phyloP scores from a whole-genome alignment of 2,113 vertebrate species.

The Ceyx margarethae region DNA sequence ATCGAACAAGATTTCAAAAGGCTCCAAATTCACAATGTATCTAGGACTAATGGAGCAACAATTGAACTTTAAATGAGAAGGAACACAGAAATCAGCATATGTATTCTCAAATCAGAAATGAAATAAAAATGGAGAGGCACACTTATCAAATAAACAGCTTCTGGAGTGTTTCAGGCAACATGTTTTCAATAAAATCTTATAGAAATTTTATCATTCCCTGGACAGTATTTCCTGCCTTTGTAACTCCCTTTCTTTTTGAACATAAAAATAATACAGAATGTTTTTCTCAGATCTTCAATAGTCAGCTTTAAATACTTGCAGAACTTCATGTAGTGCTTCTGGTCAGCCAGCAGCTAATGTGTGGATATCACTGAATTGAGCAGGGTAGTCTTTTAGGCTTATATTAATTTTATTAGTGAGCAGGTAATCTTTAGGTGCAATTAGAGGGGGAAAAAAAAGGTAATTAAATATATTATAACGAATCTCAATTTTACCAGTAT shows the following conservation, averaged over 20 bases:
- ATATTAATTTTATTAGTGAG: background rate
- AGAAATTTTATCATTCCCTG: constrained; percentile 22
- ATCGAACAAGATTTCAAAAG: constrained; percentile 24
- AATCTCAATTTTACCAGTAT: constrained; percentile 47
- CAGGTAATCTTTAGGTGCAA: background rate
- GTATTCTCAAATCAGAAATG: constrained; percentile 20
- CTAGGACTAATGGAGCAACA: constrained; percentile 4
- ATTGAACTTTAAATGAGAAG: constrained; percentile 37
- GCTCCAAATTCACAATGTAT: background rate
- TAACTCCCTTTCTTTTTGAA: constrained; percentile 3
- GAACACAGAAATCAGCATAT: background rate
- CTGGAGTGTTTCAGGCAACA: background rate
- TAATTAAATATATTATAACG: constrained; percentile 4
- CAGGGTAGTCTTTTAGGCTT: background rate
- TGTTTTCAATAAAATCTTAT: background rate
- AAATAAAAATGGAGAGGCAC: background rate
- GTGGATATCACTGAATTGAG: background rate
- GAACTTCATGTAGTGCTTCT: background rate
- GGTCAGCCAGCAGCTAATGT: background rate
- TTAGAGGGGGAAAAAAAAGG: background rate
- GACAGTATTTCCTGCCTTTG: background rate
- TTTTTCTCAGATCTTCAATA: background rate
- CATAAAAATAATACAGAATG: background rate
- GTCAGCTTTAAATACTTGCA: background rate
- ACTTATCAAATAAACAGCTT: constrained; percentile 1